Conservation (phyloP, 2,113 vertebrate species). For the Melanocharis versteri region DNA sequence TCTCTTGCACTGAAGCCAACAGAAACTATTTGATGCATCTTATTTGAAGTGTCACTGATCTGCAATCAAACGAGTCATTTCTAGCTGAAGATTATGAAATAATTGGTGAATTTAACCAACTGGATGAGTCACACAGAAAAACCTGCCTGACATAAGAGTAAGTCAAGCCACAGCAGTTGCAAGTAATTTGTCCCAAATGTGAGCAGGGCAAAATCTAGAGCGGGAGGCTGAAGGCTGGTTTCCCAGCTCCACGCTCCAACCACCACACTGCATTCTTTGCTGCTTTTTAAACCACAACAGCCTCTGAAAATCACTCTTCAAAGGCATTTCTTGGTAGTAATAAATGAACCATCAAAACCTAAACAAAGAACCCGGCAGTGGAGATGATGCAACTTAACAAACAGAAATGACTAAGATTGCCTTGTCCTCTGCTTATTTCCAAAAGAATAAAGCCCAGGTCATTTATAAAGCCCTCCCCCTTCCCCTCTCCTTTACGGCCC, state of each 20-base stretch:
- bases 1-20: background rate
- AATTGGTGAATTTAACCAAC: background rate
- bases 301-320: conserved; percentile 14
- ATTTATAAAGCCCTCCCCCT: conserved; percentile 35
- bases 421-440: conserved; percentile 17
- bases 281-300: background rate
- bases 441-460: conserved; percentile 13
- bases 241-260: background rate
- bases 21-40: background rate
- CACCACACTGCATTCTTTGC: background rate
- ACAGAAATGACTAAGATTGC: conserved; percentile 7
- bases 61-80: background rate
- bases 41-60: background rate
- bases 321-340: conserved; percentile 43
- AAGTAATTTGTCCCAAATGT: conserved; percentile 53
- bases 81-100: conserved; percentile 2
- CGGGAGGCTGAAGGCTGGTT: background rate
- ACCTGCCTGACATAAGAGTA: background rate
- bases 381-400: conserved; percentile 26
- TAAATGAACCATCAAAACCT: conserved; percentile 50
- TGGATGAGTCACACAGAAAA: conserved; percentile 32
- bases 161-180: conserved; percentile 32
- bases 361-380: conserved; percentile 14
- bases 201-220: background rate
- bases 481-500: background rate